Conservation (phyloP, 2,888 invertebrate species). For the Machimus rusticus region DNA sequence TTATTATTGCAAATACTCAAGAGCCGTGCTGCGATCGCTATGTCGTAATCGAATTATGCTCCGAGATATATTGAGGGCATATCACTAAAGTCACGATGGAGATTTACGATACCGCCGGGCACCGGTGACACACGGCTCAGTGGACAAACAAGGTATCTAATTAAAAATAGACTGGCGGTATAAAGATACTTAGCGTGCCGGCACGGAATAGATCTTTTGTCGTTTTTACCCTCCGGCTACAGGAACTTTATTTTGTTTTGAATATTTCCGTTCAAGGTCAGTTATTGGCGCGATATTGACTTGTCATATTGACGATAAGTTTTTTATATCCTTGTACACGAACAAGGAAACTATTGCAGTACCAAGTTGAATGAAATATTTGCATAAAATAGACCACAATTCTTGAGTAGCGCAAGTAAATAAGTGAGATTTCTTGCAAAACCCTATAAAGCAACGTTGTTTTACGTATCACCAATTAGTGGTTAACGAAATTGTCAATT, state of each 20-base stretch:
- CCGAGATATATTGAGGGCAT: neutral
- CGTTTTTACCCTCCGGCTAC: neutral
- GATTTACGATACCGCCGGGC: neutral
- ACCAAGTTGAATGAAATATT: neutral
- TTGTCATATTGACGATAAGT: neutral
- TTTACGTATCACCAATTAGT: neutral
- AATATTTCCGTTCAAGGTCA: slow-evolving; percentile 8
- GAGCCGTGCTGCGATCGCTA: neutral
- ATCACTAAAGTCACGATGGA: slow-evolving; percentile 18
- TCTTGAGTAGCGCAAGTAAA: neutral
- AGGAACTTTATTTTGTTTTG: neutral
- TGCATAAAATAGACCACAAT: neutral
- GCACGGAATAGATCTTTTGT: neutral
- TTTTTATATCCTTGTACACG: neutral
- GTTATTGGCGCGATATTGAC: neutral
- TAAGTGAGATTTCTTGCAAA: neutral
- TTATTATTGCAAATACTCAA: neutral
- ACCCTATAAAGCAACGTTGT: neutral
- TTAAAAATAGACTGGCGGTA: neutral
- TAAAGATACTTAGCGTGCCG: neutral
- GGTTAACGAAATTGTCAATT: neutral
- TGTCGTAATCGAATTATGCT: slow-evolving; percentile 2
- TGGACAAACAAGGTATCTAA: neutral
- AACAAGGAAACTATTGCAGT: neutral
- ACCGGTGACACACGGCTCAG: neutral